Base-by-base conservation (phyloP, 23 tunicate genomes). In the Trididemnum nubilum region DNA sequence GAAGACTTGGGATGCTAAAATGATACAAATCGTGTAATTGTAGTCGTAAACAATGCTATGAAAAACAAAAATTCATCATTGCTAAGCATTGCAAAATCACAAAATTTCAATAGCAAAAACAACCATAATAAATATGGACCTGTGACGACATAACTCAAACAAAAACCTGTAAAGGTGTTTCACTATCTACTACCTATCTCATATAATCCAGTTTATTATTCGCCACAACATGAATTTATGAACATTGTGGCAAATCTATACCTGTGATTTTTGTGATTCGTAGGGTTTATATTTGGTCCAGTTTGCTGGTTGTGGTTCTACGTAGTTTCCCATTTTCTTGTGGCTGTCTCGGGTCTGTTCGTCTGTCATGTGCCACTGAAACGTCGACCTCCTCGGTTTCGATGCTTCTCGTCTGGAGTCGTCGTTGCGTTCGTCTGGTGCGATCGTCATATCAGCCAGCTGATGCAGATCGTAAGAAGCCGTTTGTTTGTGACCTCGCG, bases 261-360 rank as follows among this genome's bases (percentile, higher is more conserved):
- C 54, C 15, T 44, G 54, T 7, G 54, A 44, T 44, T 44, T 44
- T 44, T 69, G 74, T 5, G 38, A 34, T 9, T 30, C 26, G 33
- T 85, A 85, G n/a, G 88, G 88, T 25, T 76, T 49, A 35, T 76
- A 64, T 44, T 65, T 65, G 49, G 82, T 85, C 88, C 88, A 85
- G 22, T 76, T 35, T 0, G 88, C 88, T 12, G 88, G 88, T 2
- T 76, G 60, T 3, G 88, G 88, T 32, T 85, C 88, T 0, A 75
- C 73, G 34, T 85, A 85, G 27, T 85, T 70, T 1, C 88, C 88
- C 2, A 77, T 72, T 34, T 76, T 82, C 4, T 1, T 36, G 32
- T 21, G 44, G 73, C 28, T 58, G 19, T 28, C 30, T 9, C 38
- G 33, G 24, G 44, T n/a, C 1, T 60, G 63, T 27, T 73, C 35